phyloP scores from a whole-genome alignment of 2,888 invertebrate species.

The Synergus umbraculus region DNA sequence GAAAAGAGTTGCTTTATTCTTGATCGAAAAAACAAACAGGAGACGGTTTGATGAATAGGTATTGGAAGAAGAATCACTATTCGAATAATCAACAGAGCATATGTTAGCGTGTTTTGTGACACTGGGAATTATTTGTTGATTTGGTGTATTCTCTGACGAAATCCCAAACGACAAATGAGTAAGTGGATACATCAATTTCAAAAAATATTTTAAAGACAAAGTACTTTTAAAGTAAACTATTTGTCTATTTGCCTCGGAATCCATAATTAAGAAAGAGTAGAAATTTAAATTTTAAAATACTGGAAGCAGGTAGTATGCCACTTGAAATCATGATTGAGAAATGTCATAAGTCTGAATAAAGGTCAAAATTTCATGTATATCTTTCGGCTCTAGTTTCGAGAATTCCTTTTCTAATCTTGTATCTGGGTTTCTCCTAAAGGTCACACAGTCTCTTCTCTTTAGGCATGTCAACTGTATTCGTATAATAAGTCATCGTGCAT shows the following conservation, averaged over 20 bases:
- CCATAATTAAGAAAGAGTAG: too few species aligned
- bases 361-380: neutral
- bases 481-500: neutral
- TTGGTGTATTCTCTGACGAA: neutral
- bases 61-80: neutral
- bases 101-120: conserved; percentile 1
- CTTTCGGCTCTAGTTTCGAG: neutral
- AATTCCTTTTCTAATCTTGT: neutral
- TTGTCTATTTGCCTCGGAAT: too few species aligned
- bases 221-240: too few species aligned
- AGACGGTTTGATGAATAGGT: neutral
- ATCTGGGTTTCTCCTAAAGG: conserved; percentile 4
- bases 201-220: too few species aligned
- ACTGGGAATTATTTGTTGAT: neutral
- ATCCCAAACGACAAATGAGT: neutral
- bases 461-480: neutral
- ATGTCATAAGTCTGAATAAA: neutral
- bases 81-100: neutral
- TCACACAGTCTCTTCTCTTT: neutral
- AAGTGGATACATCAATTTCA: too few species aligned
- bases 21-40: neutral
- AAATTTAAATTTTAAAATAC: neutral
- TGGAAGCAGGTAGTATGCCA: neutral
- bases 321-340: neutral
- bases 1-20: neutral